Evolutionary conservation across 1,140 invertebrate species (phyloP).

Genomic region (Streblospio benedicti): DNA sequence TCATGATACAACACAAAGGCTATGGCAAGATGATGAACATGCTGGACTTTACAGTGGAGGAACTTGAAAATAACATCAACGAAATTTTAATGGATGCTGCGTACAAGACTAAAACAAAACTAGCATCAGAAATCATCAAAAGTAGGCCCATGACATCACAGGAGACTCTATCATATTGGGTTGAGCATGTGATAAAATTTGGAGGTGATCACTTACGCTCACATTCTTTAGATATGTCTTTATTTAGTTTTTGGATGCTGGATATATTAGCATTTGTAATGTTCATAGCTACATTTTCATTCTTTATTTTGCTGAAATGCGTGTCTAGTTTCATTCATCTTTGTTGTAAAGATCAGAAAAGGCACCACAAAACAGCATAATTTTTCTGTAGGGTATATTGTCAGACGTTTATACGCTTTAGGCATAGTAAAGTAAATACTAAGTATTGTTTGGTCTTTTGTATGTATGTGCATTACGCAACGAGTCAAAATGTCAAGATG

Average conservation of each 20-base stretch:
- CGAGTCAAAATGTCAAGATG: too few species aligned
- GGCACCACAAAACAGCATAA: too few species aligned
- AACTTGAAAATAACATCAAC: slow-evolving; percentile 8
- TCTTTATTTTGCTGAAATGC: too few species aligned
- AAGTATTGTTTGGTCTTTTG: too few species aligned
- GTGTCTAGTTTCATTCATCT: too few species aligned
- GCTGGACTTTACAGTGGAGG: slow-evolving; percentile 2
- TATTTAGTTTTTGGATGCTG: slow-evolving; percentile 28
- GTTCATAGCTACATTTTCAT: too few species aligned
- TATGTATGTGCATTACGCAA: too few species aligned
- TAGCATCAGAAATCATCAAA: slow-evolving; percentile 7
- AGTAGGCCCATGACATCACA: slow-evolving; percentile 1
- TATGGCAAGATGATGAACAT: slow-evolving; percentile 13
- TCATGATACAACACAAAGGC: slow-evolving; percentile 33
- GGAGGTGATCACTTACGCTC: slow-evolving; percentile 28
- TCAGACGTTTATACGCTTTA: too few species aligned
- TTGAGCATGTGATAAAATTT: slow-evolving; percentile 17
- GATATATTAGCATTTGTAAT: slow-evolving; percentile 17
- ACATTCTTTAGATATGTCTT: slow-evolving; percentile 20
- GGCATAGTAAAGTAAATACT: too few species aligned
- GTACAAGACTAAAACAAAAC: neutral
- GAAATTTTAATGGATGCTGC: neutral
- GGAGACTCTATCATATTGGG: slow-evolving; percentile 12
- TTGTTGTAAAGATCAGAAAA: too few species aligned
- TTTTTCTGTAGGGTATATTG: too few species aligned